Conservation (phyloP, 2,797 vertebrate genomes). For the Alectoris magna region DNA sequence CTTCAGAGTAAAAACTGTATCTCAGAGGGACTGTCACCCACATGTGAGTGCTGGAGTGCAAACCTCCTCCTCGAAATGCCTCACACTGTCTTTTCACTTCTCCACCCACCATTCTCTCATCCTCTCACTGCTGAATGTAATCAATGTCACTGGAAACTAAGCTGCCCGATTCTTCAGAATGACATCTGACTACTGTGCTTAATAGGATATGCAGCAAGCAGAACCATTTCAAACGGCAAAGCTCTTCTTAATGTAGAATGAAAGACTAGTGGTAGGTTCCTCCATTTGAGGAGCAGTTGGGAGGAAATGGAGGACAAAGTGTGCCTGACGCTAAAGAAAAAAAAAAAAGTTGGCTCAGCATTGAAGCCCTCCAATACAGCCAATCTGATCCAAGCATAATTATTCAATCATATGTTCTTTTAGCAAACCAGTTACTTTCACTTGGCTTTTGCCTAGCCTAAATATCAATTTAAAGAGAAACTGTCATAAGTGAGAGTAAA, state of each 20-base stretch:
- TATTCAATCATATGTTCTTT: not conserved
- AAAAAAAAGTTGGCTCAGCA: constrained; percentile 22
- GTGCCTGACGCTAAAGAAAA: constrained; percentile 17
- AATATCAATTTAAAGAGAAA: not conserved
- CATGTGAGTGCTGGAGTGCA: constrained; percentile 22
- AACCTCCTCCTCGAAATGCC: constrained; percentile 51
- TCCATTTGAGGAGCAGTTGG: constrained; percentile 57
- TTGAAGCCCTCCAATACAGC: not conserved
- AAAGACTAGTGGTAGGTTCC: constrained; percentile 60
- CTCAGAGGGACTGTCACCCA: constrained; percentile 47
- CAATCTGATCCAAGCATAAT: not conserved
- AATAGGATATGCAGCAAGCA: constrained; percentile 63
- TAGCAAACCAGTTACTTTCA: not conserved
- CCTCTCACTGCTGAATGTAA: constrained; percentile 39
- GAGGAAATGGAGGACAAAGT: constrained; percentile 66
- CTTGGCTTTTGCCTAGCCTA: not conserved
- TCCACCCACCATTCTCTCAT: constrained; percentile 54
- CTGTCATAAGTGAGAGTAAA: not conserved
- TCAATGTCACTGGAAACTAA: constrained; percentile 63
- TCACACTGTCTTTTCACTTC: constrained; percentile 45
- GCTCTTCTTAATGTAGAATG: constrained; percentile 55
- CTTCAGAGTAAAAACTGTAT: constrained; percentile 38
- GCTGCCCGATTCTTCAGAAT: constrained; percentile 28
- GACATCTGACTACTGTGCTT: constrained; percentile 63
- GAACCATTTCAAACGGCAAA: constrained; percentile 60